These are phyloP conservation scores for Lipophrys pholis DNA, from an alignment of 2,113 vertebrate species.

Conservation along the genomic window DNA sequence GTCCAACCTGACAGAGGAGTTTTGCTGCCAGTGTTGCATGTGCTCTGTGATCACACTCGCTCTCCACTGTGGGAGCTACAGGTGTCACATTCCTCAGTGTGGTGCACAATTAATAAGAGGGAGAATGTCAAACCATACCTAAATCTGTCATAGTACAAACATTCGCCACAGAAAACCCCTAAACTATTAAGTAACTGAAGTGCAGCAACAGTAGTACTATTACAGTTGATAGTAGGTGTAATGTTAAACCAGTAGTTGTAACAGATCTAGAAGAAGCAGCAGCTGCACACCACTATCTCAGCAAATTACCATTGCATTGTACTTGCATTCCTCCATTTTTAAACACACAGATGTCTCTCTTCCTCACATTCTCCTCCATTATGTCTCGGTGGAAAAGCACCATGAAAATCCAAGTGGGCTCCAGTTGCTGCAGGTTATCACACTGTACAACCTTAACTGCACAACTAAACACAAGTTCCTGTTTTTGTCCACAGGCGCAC, in stretches of 20 bases:
- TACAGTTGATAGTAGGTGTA: not conserved
- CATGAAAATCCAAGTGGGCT: slow-evolving; percentile 30
- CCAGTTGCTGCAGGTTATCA: slow-evolving; percentile 31
- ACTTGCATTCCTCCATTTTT: slow-evolving; percentile 27
- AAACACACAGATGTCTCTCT: slow-evolving; percentile 21
- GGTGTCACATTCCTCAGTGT: slow-evolving; percentile 43
- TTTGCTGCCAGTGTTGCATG: slow-evolving; percentile 18
- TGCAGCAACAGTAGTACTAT: not conserved
- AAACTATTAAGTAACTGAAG: not conserved
- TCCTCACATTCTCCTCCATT: slow-evolving; percentile 4
- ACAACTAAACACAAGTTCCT: slow-evolving; percentile 11
- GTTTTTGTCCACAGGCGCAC: not conserved
- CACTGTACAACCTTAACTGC: slow-evolving; percentile 28
- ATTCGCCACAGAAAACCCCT: slow-evolving; percentile 3
- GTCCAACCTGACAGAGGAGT: slow-evolving; percentile 21
- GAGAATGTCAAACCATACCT: slow-evolving; percentile 22
- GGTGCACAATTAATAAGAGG: slow-evolving; percentile 29
- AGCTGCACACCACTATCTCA: not conserved
- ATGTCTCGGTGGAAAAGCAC: slow-evolving; percentile 35
- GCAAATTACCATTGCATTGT: slow-evolving; percentile 14
- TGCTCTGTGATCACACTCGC: slow-evolving; percentile 11
- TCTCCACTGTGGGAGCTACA: slow-evolving; percentile 6
- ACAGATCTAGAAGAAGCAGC: not conserved
- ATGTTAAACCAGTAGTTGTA: too few species aligned
- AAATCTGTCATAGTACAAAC: slow-evolving; percentile 7